These are phyloP conservation scores for Anastatus disparis DNA, from an alignment of 1,140 invertebrate genomes.

Conservation along the genomic window DNA sequence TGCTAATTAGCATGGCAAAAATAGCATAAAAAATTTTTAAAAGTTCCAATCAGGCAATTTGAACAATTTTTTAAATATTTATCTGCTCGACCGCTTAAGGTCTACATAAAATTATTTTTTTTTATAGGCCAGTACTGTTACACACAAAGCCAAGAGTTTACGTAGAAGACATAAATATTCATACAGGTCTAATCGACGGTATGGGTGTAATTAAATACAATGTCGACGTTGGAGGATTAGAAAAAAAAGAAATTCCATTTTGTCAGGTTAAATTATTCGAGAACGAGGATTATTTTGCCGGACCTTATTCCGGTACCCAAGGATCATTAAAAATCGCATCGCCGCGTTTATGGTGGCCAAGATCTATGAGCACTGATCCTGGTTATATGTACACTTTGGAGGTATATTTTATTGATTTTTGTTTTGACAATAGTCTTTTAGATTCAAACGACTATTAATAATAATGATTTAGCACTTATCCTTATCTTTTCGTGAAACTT, in stretches of 20 bases:
- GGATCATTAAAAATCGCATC: constrained; percentile 75
- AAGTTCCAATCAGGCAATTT: too few species aligned
- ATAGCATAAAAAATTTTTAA: too few species aligned
- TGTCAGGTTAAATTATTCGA: constrained; percentile 67
- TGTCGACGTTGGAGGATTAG: constrained; percentile 59
- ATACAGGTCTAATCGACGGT: constrained; percentile 74
- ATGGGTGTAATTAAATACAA: constrained; percentile 67
- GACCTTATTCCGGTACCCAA: constrained; percentile 59
- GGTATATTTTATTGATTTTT: constrained; percentile 66
- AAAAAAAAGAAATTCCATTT: constrained; percentile 55
- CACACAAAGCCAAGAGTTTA: constrained; percentile 86
- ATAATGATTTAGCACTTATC: too few species aligned
- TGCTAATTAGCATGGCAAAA: too few species aligned
- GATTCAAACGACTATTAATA: too few species aligned
- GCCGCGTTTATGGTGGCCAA: constrained; percentile 93
- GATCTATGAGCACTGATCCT: constrained; percentile 82
- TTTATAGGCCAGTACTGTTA: constrained; percentile 77
- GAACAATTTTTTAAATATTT: too few species aligned
- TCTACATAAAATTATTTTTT: not conserved
- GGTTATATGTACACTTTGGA: constrained; percentile 87
- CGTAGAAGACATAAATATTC: constrained; percentile 87
- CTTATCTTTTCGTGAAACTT: too few species aligned
- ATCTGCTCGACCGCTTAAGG: too few species aligned
- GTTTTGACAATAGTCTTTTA: too few species aligned
- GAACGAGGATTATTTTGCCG: constrained; percentile 67